A percentile compares a stretch with the other conserved stretches of the same genome.
These are phyloP conservation scores for Erpobdella octoculata DNA, from an alignment of 2,888 invertebrate genomes.

Conservation along the genomic window DNA sequence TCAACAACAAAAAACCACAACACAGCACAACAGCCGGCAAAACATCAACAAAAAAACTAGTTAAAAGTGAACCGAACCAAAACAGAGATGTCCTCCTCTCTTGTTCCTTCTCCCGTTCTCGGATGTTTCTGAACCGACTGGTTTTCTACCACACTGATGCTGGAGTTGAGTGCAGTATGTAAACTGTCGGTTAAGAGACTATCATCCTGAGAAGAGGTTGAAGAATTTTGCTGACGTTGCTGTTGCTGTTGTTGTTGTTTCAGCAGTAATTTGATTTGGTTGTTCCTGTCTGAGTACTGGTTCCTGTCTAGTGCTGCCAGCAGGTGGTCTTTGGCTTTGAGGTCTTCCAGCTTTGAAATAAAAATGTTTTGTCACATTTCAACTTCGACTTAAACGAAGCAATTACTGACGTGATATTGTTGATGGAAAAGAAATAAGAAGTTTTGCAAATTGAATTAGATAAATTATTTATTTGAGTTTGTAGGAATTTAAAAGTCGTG, in stretches of 20 bases:
- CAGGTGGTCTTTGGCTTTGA: constrained; percentile 17
- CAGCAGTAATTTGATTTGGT: constrained; percentile 7
- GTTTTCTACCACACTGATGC: neutral
- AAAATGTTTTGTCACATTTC: too few relatives aligned
- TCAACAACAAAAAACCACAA: too few relatives aligned
- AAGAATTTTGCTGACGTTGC: neutral
- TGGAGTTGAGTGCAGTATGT: neutral
- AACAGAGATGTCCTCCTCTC: neutral
- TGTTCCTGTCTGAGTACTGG: constrained; percentile 18
- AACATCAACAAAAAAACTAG: too few relatives aligned
- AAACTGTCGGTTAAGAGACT: neutral
- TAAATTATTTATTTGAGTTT: too few relatives aligned
- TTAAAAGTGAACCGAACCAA: too few relatives aligned
- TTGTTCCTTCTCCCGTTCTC: constrained; percentile 11
- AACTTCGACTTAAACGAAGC: too few relatives aligned
- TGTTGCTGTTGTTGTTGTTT: constrained; percentile 22
- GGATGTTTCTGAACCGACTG: neutral
- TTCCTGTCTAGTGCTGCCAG: constrained; percentile 19
- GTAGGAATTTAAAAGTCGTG: too few relatives aligned
- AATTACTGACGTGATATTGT: too few relatives aligned
- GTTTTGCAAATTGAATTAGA: too few relatives aligned
- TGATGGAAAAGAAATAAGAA: too few relatives aligned
- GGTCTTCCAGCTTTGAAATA: constrained; percentile 15
- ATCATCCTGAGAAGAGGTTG: neutral
- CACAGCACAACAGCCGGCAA: too few relatives aligned